Evolutionary conservation across 2,888 invertebrate species (phyloP), one percentile per base, ranked within the genome.

Genomic region (Chrysomela aeneicollis): DNA sequence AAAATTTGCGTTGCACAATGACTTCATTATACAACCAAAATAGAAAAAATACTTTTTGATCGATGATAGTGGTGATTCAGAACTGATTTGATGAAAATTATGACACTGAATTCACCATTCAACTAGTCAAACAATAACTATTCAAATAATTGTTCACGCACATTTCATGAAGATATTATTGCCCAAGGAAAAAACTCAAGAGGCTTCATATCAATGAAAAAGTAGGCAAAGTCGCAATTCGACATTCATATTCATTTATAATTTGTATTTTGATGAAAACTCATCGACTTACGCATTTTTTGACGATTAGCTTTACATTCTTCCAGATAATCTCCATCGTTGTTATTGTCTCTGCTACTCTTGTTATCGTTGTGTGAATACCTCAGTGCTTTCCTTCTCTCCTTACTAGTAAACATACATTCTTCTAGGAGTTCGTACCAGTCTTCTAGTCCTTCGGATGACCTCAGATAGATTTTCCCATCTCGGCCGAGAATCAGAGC

Each of bases 351-450:
- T 64, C 75, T 76, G 47, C 77, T 77, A 47, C 76, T 73, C 66
- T 81, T 82, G 46, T 82, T 82, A 70, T 84, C 83, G 47, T 65
- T 63, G 70, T 84, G 84, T 10, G 85, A 84, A 70, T 82, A 81
- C 64, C 86, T 80, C 32, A 89, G 79, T 4, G 87, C 87, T 72
- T 84, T 84, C 60, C 89, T 82, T 50, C 89, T 83, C 76, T 88
- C 88, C 77, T 89, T 89, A 71, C 89, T 89, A 70, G 86, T 86
- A 74, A 87, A 79, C 72, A 86, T 87, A 76, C 89, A 89, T 79
- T 89, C 89, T 84, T 88, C 88, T 54, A 89, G 80, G 67, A 88
- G 81, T 78, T 89, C 87, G 77, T 87, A 88, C 88, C 89, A 89
- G 78, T 88, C 88, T 79, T 89, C 88, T 49, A 88, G 82, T 54